phyloP scores from a whole-genome alignment of 2,113 vertebrate species.

The Felis catus region F.catus_Fca126_mat1.0 CM031416.1:148226001-148226500 shows the following conservation, averaged over 20 bases:
- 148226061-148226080: background rate
- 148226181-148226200: background rate
- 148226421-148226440: background rate
- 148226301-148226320: accelerated
- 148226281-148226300: no score
- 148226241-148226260: accelerated
- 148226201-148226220: accelerated
- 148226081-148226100: background rate
- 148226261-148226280: accelerated
- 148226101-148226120: background rate
- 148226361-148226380: background rate
- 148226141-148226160: background rate
- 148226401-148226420: no score
- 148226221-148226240: background rate
- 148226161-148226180: background rate
- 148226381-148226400: background rate
- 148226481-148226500: background rate
- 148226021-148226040: background rate
- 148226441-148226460: background rate
- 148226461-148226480: background rate
- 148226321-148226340: background rate
- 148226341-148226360: background rate
- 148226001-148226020: background rate
- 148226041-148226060: background rate
- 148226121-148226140: background rate